Conservation (phyloP, 2,113 vertebrate genomes). For the Nibea albiflora region DNA sequence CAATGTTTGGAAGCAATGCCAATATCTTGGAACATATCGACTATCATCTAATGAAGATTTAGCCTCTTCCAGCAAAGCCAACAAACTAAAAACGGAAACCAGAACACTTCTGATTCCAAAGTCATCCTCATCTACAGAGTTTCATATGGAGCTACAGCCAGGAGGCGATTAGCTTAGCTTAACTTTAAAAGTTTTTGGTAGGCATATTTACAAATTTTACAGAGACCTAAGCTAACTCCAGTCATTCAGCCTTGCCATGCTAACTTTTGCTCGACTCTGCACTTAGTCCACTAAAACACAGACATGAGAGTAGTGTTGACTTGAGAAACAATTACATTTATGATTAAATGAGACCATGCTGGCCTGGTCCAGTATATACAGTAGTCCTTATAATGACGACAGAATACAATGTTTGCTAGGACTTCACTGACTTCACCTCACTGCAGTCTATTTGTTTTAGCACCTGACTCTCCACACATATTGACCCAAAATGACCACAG, state of each 20-base stretch:
- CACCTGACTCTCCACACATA: background rate
- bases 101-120: too few relatives aligned
- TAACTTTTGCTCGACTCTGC: background rate
- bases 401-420: background rate
- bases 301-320: too few relatives aligned
- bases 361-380: background rate
- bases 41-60: too few relatives aligned
- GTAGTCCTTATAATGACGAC: background rate
- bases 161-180: too few relatives aligned
- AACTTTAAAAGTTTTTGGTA: too few relatives aligned
- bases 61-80: too few relatives aligned
- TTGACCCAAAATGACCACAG: background rate
- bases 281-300: background rate
- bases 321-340: background rate
- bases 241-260: background rate
- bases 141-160: too few relatives aligned
- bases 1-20: background rate
- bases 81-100: too few relatives aligned
- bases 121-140: too few relatives aligned
- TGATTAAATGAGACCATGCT: background rate
- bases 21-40: too few relatives aligned
- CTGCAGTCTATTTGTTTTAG: background rate
- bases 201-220: too few relatives aligned
- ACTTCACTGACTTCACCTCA: background rate
- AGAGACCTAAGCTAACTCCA: too few relatives aligned